These are phyloP conservation scores for Myodes glareolus DNA, from an alignment of 2,113 vertebrate species.

Conservation along the genomic window DNA sequence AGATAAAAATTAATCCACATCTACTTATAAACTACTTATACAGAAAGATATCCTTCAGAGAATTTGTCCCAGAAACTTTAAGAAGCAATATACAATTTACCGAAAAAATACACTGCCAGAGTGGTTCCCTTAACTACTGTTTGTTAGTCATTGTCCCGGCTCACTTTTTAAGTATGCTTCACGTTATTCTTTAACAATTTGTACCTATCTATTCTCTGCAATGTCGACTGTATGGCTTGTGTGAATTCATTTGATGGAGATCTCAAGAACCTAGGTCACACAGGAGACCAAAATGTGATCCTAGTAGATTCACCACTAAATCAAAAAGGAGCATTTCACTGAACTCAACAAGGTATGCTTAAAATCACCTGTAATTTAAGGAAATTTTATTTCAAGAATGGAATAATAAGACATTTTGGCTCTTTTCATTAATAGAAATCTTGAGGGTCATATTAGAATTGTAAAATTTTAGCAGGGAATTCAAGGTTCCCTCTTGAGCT, in stretches of 20 bases:
- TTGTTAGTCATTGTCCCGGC: background rate
- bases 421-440: background rate
- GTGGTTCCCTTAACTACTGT: background rate
- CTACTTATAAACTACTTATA: background rate
- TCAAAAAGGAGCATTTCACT: background rate
- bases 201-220: background rate
- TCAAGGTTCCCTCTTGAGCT: background rate
- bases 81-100: background rate
- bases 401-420: background rate
- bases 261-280: background rate
- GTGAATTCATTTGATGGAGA: background rate
- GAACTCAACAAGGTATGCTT: background rate
- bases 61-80: background rate
- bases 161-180: background rate
- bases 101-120: background rate
- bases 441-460: background rate
- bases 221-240: background rate
- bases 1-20: background rate
- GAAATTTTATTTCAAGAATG: background rate
- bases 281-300: background rate
- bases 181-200: background rate
- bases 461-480: background rate
- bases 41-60: background rate
- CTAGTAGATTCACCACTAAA: background rate
- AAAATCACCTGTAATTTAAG: constrained; percentile 6